A percentile compares a stretch with the other conserved stretches of the same genome.
Evolutionary conservation across 2,888 invertebrate genomes (phyloP).

Genomic region (Matsumyia berberina): DNA sequence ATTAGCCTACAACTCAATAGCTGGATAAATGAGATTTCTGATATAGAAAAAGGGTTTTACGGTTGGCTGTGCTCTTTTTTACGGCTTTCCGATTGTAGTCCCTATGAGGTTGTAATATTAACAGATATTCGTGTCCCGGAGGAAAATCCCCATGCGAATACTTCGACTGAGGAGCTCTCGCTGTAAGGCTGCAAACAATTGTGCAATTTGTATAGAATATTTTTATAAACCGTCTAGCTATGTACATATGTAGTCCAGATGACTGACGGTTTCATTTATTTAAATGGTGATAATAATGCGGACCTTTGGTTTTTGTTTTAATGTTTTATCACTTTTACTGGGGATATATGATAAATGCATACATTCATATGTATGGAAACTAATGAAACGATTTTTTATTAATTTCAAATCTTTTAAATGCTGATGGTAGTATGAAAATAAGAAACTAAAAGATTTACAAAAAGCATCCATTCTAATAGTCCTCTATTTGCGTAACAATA

Average conservation of each 20-base stretch:
- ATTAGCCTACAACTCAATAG: constrained; percentile 88
- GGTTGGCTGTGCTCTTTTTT: constrained; percentile 90
- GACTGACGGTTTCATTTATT: constrained; percentile 57
- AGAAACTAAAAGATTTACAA: background rate
- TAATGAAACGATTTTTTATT: background rate
- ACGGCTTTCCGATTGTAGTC: constrained; percentile 89
- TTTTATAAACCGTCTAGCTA: constrained; percentile 44
- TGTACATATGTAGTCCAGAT: constrained; percentile 1
- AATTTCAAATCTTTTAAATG: constrained; percentile 24
- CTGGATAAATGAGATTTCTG: constrained; percentile 89
- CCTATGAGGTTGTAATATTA: constrained; percentile 87
- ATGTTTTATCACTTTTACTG: constrained; percentile 6
- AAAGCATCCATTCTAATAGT: background rate
- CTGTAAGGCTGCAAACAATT: constrained; percentile 79
- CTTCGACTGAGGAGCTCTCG: constrained; percentile 84
- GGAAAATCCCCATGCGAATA: constrained; percentile 80
- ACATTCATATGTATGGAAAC: background rate
- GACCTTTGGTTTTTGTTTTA: constrained; percentile 40
- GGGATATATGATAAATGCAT: background rate
- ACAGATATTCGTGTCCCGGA: constrained; percentile 85
- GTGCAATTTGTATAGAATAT: constrained; percentile 22
- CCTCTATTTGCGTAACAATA: background rate
- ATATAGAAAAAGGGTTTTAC: constrained; percentile 92
- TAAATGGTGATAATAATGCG: constrained; percentile 65
- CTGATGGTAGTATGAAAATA: background rate